Conservation (phyloP, 2,113 vertebrate species). For the Pelecanus crispus region DNA sequence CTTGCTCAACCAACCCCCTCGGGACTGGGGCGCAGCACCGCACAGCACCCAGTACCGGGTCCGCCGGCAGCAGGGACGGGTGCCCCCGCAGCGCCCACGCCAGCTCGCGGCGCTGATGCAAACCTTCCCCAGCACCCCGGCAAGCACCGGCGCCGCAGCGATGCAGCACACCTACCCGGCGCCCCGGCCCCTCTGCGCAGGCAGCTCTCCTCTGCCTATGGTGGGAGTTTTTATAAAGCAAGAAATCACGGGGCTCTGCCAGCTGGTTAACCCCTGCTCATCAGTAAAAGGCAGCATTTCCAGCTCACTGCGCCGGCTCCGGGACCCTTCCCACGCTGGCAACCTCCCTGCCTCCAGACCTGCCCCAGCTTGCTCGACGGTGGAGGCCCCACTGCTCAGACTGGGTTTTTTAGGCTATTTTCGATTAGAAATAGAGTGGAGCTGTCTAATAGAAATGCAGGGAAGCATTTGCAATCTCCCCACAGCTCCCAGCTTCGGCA, state of each 20-base stretch:
- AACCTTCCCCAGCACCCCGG: background rate
- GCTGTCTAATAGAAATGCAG: background rate
- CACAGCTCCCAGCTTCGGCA: background rate
- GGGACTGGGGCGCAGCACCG: background rate
- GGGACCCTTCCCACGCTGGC: rapidly evolving
- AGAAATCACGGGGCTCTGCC: background rate
- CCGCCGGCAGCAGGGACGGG: background rate
- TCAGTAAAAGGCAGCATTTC: background rate
- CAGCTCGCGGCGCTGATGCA: background rate
- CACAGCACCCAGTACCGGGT: background rate
- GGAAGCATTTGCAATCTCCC: background rate
- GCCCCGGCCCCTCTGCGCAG: background rate
- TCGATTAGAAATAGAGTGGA: background rate
- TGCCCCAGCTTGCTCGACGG: rapidly evolving
- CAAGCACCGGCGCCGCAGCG: background rate
- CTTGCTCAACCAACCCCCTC: background rate
- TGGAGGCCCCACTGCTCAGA: background rate
- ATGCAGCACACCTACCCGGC: background rate
- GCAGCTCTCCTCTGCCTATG: background rate
- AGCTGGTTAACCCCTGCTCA: background rate
- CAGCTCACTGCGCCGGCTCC: background rate
- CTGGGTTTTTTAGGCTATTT: background rate
- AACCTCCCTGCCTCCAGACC: background rate
- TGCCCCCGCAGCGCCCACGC: background rate
- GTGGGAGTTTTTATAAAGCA: background rate